Evolutionary conservation across 2,888 invertebrate species (phyloP).

Genomic region (Spisula subtruncata): DNA sequence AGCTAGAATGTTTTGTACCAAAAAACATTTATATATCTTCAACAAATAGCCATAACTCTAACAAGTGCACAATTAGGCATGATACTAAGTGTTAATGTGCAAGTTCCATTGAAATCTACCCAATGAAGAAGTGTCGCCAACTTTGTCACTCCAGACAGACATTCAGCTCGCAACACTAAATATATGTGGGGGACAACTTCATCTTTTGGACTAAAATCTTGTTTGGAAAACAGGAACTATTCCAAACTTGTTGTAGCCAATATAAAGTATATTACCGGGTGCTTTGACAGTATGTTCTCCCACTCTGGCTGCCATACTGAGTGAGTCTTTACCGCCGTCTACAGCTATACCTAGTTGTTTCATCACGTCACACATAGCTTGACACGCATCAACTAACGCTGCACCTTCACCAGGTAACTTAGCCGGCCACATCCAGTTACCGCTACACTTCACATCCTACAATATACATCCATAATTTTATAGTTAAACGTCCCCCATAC

Average conservation of each 20-base stretch:
- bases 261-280: slow-evolving; percentile 87
- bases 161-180: too few species aligned
- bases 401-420: slow-evolving; percentile 97
- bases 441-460: slow-evolving; percentile 98
- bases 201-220: too few species aligned
- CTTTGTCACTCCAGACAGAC: too few species aligned
- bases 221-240: neutral
- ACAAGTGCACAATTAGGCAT: too few species aligned
- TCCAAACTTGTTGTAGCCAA: neutral
- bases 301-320: slow-evolving; percentile 98
- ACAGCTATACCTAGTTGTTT: slow-evolving; percentile 94
- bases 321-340: slow-evolving; percentile 98
- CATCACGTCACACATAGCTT: slow-evolving; percentile 96
- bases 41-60: too few species aligned
- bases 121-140: too few species aligned
- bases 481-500: too few species aligned
- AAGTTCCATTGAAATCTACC: too few species aligned
- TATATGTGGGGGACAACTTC: too few species aligned
- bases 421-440: slow-evolving; percentile 99
- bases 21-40: too few species aligned
- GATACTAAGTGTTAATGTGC: too few species aligned
- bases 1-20: too few species aligned
- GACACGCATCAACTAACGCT: slow-evolving; percentile 94
- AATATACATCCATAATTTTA: neutral
- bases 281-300: slow-evolving; percentile 90